Evolutionary conservation across 1,140 invertebrate genomes (phyloP).

Genomic region (Drosophila tristis): DNA sequence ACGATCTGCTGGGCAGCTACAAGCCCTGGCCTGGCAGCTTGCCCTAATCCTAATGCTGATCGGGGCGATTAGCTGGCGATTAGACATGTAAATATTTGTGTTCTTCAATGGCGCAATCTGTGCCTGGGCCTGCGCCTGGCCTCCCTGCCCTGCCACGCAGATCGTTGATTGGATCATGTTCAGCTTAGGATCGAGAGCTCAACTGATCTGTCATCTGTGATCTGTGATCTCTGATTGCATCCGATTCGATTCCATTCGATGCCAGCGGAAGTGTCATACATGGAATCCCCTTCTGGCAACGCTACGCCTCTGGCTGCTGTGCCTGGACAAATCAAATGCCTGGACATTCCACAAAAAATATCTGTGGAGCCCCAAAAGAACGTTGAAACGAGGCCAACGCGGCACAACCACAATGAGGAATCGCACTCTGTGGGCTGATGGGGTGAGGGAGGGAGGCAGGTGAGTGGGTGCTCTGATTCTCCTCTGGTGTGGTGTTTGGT

Average conservation of each 20-base stretch:
- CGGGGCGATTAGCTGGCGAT: slow-evolving; percentile 47
- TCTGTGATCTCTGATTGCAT: slow-evolving; percentile 23
- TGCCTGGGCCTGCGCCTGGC: background rate
- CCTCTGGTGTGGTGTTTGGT: background rate
- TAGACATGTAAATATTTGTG: slow-evolving; percentile 49
- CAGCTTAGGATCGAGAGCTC: background rate
- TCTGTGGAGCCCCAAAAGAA: slow-evolving; percentile 66
- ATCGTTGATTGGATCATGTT: slow-evolving; percentile 44
- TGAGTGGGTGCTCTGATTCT: background rate
- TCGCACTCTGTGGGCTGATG: slow-evolving; percentile 12
- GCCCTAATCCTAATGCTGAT: slow-evolving; percentile 46
- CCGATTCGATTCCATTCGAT: slow-evolving; percentile 3
- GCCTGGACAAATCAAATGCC: slow-evolving; percentile 62
- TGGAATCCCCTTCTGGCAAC: background rate
- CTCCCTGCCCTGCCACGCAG: background rate
- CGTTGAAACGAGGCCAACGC: slow-evolving; percentile 75
- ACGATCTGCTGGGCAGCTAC: background rate
- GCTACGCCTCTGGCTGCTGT: slow-evolving; percentile 12
- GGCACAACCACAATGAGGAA: slow-evolving; percentile 47
- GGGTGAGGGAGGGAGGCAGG: background rate
- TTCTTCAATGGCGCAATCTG: slow-evolving; percentile 32
- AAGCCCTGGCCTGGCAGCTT: background rate
- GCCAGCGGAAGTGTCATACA: no score
- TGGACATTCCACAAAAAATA: slow-evolving; percentile 60
- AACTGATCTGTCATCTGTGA: slow-evolving; percentile 2